Base-by-base conservation (phyloP, 2,797 vertebrate genomes). In the Eidolon dupreanum region DNA sequence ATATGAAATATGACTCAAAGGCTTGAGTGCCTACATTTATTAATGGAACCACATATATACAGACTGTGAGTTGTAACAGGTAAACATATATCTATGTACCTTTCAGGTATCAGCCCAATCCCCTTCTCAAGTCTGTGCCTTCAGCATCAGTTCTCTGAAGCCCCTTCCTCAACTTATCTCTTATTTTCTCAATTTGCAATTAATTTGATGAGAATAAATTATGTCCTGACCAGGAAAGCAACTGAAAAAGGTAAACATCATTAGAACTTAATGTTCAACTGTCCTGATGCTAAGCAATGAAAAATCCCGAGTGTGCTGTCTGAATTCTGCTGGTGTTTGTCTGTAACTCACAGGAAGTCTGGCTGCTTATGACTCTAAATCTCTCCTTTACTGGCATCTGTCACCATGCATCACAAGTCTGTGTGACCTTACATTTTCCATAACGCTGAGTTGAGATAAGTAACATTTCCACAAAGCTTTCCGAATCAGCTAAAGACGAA, bases 201-300 rank as follows among this genome's bases (percentile, higher is more conserved):
- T 65, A 92, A 92, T 65, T 84, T 59, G 26, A 87, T 79, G 38
- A 84, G 63, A 93, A 79, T 22, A 83, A 68, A 75, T 63, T 90
- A 79, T 73, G 92, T 92, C 51, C 65, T 84, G 53, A 53, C 51
- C 19, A 88, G 20, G 19, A 90, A 95, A 92, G 46, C 11, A 10
- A 85, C n/a, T 9, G 51, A 84, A 90, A 94, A 77, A 88, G 36
- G 38, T 26, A 63, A 89, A 70, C 41, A 77, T 90, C 55, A 51
- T 96, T 75, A 84, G 79, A 92, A 74, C 38, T 81, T 86, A 59
- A 79, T 82, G 11, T 92, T 95, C 63, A 36, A 36, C 24, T 65
- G 16, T 79, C 33, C 66, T 43, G 33, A 92, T 33, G 22, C 12
- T 77, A 36, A 28, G 70, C 70, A 33, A 6, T 31, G 22, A 81